phyloP scores from a whole-genome alignment of 2,113 vertebrate species.

The Burhinus bistriatus region DNA sequence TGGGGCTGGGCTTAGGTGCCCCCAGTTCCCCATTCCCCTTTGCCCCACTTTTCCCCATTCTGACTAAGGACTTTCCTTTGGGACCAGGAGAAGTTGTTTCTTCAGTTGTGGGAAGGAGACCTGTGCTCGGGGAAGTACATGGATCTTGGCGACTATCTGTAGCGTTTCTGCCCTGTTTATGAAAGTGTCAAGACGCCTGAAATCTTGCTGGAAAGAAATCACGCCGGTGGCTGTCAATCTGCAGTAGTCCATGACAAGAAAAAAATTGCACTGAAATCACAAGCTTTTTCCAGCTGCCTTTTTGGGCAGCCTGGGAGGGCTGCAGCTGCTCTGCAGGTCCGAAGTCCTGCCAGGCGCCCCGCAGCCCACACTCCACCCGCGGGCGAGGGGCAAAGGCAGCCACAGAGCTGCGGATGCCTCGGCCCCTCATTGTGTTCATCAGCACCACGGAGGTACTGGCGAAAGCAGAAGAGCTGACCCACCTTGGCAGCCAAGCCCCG shows the following conservation, averaged over 20 bases:
- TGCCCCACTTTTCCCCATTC: neutral
- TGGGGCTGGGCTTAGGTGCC: neutral
- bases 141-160: neutral
- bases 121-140: neutral
- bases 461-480: neutral
- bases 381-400: neutral
- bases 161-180: neutral
- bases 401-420: neutral
- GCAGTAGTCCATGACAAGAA: neutral
- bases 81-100: neutral
- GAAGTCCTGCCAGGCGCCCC: neutral
- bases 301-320: neutral
- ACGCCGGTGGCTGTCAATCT: neutral
- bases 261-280: neutral
- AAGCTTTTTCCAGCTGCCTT: neutral
- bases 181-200: neutral
- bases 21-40: neutral
- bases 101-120: neutral
- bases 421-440: neutral
- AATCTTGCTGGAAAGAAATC: neutral
- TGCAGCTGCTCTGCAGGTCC: neutral
- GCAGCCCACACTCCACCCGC: fast-evolving
- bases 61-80: neutral
- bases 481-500: neutral
- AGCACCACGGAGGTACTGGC: neutral